Base-by-base conservation (phyloP, 2,888 invertebrate genomes). In the Andrena dorsata region DNA sequence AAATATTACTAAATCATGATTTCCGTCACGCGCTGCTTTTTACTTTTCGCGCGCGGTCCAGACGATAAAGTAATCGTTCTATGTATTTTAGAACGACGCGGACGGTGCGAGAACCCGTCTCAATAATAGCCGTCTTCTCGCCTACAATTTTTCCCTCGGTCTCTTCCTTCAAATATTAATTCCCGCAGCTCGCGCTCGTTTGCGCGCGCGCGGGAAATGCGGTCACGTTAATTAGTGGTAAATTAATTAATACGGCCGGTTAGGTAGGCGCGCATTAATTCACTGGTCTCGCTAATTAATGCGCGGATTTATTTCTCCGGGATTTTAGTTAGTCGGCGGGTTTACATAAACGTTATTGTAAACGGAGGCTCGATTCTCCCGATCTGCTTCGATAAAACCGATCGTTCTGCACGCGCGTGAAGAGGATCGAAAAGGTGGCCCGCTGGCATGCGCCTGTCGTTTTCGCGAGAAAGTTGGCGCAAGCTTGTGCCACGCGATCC, bases 231-330 rank as follows among this genome's bases (percentile, higher is more conserved):
- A 85, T 85, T 86, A 73, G 69, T 49, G 78, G 76, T 78, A 72
- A 76, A 86, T 80, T 84, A 86, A 86, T 86, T 86, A 83, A 78
- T 71, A 69, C 65, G 68, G 53, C 68, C 58, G 71, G 80, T 77
- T 78, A 80, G 77, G 77, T 82, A 76, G 56, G 47, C 58, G 23
- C 23, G 65, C 47, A 82, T 86, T 84, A 84, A 86, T 72, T 74
- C 13, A 13, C 49, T 26, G 60, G 26, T 41, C 26, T 7, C 32
- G 64, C 56, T 78, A 80, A 86, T 86, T 82, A 80, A 82, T 65
- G 26, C n/a, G 60, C 61, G 76, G 75, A 80, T 77, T 76, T 64
- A 49, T 49, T 58, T 56, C 53, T 20, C 7, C 4, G 10, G 13
- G 41, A 47, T 56, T 68, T 75, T 20, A 35, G 49, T 64, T 63